Evolutionary conservation across 2,797 vertebrate genomes (phyloP).

Genomic region (Cryptoblepharus egeriae): DNA sequence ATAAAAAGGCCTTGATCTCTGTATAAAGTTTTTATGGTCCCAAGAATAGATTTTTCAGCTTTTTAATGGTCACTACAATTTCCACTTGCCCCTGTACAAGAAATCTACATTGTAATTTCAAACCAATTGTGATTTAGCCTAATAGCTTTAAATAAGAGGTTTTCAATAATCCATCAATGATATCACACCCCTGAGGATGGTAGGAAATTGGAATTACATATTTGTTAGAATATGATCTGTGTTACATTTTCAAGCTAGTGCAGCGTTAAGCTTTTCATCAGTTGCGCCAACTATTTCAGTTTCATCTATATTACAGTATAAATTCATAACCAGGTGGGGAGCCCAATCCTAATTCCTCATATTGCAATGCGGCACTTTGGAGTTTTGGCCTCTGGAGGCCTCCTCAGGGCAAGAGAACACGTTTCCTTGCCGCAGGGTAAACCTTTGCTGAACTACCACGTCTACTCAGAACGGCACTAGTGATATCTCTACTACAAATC

Average conservation of each 20-base stretch:
- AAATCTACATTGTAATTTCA: slow-evolving; percentile 11
- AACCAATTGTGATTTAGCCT: neutral
- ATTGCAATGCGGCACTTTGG: too few relatives aligned
- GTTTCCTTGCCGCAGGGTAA: too few relatives aligned
- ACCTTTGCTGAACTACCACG: too few relatives aligned
- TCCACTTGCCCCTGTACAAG: neutral
- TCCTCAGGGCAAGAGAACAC: too few relatives aligned
- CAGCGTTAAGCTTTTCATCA: slow-evolving; percentile 30
- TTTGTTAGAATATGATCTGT: neutral
- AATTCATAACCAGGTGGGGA: neutral
- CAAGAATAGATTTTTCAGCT: neutral
- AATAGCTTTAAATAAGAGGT: neutral
- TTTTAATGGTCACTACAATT: slow-evolving; percentile 7
- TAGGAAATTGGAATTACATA: neutral
- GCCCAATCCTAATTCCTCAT: too few relatives aligned
- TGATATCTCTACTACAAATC: too few relatives aligned
- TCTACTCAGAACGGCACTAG: too few relatives aligned
- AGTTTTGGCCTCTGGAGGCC: too few relatives aligned
- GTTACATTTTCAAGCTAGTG: neutral
- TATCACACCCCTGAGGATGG: neutral
- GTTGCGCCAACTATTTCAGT: slow-evolving; percentile 24
- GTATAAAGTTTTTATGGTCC: neutral
- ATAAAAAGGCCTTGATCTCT: neutral
- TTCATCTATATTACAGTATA: slow-evolving; percentile 17
- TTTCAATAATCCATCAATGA: slow-evolving; percentile 3